Evolutionary conservation across 2,888 invertebrate genomes (phyloP), one percentile per base, ranked within the genome.

Genomic region (Pherbina coryleti): DNA sequence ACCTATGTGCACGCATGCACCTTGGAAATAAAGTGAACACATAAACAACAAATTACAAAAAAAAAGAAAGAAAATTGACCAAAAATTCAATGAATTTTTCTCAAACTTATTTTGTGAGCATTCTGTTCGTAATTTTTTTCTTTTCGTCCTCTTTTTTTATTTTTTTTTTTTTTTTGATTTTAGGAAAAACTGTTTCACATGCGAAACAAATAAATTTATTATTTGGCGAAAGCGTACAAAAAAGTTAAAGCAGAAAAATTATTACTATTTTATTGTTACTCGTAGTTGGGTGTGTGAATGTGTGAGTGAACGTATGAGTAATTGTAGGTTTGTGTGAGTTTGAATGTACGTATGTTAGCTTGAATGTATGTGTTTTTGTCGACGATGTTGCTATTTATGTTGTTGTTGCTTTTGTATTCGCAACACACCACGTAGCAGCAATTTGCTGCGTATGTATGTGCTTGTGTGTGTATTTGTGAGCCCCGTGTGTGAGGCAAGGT

Each of bases 201-300:
- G 51, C 28, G 69, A 69, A 69, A 69, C 28, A 51, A 69, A 69
- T 69, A 69, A 51, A 69, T 69, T 53, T 69, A 69, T 67, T 67
- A 37, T 67, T 66, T 67, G 37, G 44, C 37, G 19, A 37, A 67
- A 67, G 25, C 3, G 49, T 14, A 67, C 34, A 49, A 14, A 49
- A 69, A 69, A 44, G 51, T 44, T 49, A 69, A 69, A 25, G 69
- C 14, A 69, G 25, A 49, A 49, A 69, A 69, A 49, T 69, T 69
- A 69, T 69, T 53, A 19, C 69, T 69, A 69, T 51, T 69, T 49
- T 67, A 37, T 67, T 44, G 67, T 49, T 67, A 49, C 67, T 37
- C 37, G 25, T 22, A 25, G 31, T n/a, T 3, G 22, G 17, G 11
- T 62, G 62, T 28, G 5, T 22, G 22, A 3, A 44, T 28, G 62